Evolutionary conservation across 2,888 invertebrate genomes (phyloP), one percentile per base, ranked within the genome.

Genomic region (Drosophila pseudotalamancana): DNA sequence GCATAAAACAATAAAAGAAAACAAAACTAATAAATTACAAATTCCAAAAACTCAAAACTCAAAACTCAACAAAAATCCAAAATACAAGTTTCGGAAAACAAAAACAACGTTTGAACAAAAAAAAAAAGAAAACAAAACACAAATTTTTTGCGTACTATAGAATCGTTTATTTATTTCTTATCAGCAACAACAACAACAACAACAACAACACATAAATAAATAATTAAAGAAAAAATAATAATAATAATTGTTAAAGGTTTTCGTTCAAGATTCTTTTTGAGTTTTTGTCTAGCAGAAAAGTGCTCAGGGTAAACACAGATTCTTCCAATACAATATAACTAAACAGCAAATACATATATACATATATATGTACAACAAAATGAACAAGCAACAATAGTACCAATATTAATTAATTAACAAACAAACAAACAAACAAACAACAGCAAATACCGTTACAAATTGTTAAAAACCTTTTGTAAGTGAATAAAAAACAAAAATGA

Each of bases 221-320:
- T n/a, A 68, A 29, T 29, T 46, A 51, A 25, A 8, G 29, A n/a
- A 42, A 27, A 9, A 50, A 21, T 21, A 11, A 42, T 40, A 16
- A 8, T 18, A 25, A 8, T 5, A 34, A 56, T 8, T 34, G 14
- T 5, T 32, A 25, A 40, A 31, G 42, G 19, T 51, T 32, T 21
- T 31, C 27, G 23, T 55, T 39, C 42, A 29, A 25, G 16, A 40
- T 59, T 67, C 5, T 56, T 64, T 67, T 57, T 29, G 55, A 51
- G 72, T 70, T 42, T 34, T 72, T 53, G 70, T 80, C 85, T 75
- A 81, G 81, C 81, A 86, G 84, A 82, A 80, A 91, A 90, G 88
- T 89, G 91, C 91, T 91, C 91, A 91, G 91, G 91, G 91, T 90
- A 90, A 88, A 90, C 90, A 91, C 91, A 90, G 91, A 91, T 90